These are phyloP conservation scores for Vultur gryphus DNA, from an alignment of 2,797 vertebrate species.

Conservation along the genomic window DNA sequence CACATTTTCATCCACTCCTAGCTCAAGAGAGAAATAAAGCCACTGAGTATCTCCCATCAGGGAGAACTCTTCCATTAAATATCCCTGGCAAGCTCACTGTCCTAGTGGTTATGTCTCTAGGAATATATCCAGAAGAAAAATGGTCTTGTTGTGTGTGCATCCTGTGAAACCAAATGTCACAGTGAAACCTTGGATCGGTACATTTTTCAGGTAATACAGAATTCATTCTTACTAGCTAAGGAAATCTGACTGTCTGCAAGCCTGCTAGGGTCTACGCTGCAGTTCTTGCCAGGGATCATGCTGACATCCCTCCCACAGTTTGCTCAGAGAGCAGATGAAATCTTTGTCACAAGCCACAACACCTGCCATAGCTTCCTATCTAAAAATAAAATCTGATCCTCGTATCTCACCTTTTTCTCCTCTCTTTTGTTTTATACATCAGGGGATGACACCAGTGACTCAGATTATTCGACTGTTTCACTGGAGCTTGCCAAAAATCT, in stretches of 20 bases:
- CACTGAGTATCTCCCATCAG: neutral
- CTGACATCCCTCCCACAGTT: constrained; percentile 10
- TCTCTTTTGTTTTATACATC: neutral
- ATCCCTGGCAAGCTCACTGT: neutral
- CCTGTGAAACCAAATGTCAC: neutral
- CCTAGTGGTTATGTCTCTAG: neutral
- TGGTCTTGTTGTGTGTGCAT: neutral
- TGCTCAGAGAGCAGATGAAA: constrained; percentile 24
- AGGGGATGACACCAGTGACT: neutral
- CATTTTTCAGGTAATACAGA: neutral
- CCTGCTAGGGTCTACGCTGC: neutral
- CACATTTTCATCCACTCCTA: neutral
- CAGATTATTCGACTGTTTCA: neutral
- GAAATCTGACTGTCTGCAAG: neutral
- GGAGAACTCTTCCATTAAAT: neutral
- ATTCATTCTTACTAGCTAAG: neutral
- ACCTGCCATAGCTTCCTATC: neutral
- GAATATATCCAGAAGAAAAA: neutral
- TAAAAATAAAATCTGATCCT: constrained; percentile 8
- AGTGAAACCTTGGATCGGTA: neutral
- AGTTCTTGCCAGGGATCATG: neutral
- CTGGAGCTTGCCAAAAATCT: neutral
- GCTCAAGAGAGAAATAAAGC: neutral
- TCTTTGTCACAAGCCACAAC: constrained; percentile 33
- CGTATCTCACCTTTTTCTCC: neutral